Evolutionary conservation across 2,888 invertebrate genomes (phyloP).

Genomic region (Lepeophtheirus nordmannii): DNA sequence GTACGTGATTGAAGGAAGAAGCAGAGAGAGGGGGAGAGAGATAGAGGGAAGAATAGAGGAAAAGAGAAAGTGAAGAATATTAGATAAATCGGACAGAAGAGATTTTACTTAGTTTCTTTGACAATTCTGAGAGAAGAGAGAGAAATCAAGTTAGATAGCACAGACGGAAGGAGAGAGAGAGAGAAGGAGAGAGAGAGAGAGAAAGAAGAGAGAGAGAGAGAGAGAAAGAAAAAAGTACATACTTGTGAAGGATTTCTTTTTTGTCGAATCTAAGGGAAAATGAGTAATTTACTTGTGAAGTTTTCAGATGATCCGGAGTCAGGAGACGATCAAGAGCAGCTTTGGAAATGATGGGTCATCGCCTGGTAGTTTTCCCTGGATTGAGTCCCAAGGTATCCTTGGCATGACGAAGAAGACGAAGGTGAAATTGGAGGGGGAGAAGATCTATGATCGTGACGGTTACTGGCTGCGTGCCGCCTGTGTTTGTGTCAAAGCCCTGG

Average conservation of each 20-base stretch:
- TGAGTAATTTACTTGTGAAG: background rate
- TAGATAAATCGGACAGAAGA: too few relatives aligned
- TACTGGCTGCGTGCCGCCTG: conserved; percentile 19
- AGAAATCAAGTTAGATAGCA: background rate
- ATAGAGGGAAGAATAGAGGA: too few relatives aligned
- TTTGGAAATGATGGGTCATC: background rate
- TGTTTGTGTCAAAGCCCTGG: conserved; percentile 7
- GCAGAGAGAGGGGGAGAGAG: too few relatives aligned
- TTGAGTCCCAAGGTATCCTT: background rate
- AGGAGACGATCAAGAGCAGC: background rate
- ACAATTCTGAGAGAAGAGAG: too few relatives aligned
- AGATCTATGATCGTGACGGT: conserved; percentile 12
- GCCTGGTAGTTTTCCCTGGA: background rate
- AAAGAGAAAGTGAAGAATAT: too few relatives aligned
- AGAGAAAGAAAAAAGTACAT: background rate
- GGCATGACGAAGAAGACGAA: conserved; percentile 15
- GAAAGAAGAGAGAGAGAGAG: background rate
- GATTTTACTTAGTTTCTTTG: too few relatives aligned
- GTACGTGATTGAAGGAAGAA: too few relatives aligned
- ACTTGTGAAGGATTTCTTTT: background rate
- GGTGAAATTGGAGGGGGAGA: background rate
- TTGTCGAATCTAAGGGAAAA: background rate
- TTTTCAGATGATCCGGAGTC: conserved; percentile 2
- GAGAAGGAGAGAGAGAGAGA: background rate
- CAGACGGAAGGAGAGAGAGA: background rate